These are phyloP conservation scores for Napeogenes sylphis DNA, from an alignment of 2,888 invertebrate genomes.

Conservation along the genomic window DNA sequence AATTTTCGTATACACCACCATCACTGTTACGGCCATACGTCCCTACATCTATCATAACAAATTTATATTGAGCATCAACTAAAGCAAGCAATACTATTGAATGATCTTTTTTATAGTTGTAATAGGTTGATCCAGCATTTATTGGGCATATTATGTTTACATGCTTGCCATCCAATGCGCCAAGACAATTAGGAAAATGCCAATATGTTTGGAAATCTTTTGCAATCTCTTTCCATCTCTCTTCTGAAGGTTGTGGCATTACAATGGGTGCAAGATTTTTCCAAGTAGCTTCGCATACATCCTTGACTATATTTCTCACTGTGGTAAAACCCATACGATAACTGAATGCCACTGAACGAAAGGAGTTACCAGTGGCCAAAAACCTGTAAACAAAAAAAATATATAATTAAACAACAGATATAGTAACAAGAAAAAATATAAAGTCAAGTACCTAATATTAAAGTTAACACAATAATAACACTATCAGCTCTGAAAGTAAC, in stretches of 20 bases:
- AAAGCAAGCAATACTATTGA: constrained; percentile 32
- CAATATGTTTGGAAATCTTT: constrained; percentile 27
- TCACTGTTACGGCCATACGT: constrained; percentile 30
- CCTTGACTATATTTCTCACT: constrained; percentile 12
- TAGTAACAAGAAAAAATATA: too few relatives aligned
- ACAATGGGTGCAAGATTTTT: constrained; percentile 32
- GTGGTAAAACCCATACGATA: constrained; percentile 33
- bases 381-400: constrained; percentile 29
- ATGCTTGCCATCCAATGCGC: too few relatives aligned
- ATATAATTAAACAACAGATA: constrained; percentile 3
- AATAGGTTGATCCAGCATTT: constrained; percentile 27
- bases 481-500: too few relatives aligned
- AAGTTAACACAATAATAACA: too few relatives aligned
- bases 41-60: constrained; percentile 32
- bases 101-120: constrained; percentile 32
- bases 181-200: constrained; percentile 3
- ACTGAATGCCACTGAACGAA: constrained; percentile 35
- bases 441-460: too few relatives aligned
- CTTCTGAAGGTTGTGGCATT: constrained; percentile 32
- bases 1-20: too few relatives aligned
- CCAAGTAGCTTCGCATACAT: constrained; percentile 40
- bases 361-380: constrained; percentile 35
- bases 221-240: constrained; percentile 28
- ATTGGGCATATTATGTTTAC: too few relatives aligned
- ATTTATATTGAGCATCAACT: constrained; percentile 33